Base-by-base conservation (phyloP, 1,140 invertebrate genomes). In the Aphaenogaster ashmeadi region DNA sequence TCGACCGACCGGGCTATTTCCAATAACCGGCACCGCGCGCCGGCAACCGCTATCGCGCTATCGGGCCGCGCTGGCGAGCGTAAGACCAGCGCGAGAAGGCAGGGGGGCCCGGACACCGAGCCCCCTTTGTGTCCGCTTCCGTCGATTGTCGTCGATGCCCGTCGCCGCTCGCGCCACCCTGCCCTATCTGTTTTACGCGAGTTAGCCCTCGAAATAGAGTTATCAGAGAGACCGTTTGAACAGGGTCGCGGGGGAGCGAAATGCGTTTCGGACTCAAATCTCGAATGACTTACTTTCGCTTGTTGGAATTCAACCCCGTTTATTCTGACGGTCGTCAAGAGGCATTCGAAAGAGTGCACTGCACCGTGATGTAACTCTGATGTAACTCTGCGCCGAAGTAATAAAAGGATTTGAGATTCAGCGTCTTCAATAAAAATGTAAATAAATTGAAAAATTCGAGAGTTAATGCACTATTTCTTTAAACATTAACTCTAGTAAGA, bases 1-100 rank as follows among this genome's bases (percentile, higher is more conserved):
- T 91, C 90, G 90, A 91, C 89, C 90, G 88, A 91, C 89, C 90
- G 88, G 87, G 89, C 87, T 91, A 91, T 91, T 91, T 91, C 90
- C 90, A 91, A 91, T 91, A 91, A 91, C 90, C 83, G 66, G 62
- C 80, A 81, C 18, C 38, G 44, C 41, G 80, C 75, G 67, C 56
- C 85, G 88, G 64, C 87, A 74, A 89, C 86, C 88, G 88, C 86
- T 90, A 90, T 90, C 89, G 85, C 89, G 88, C 54, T 58, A 83
- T 74, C 80, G 77, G 72, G 47, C 50, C 38, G 44, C 71, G 71
- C 27, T 47, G 47, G 72, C 79, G 54, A 89, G 78, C 50, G 54
- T 75, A 84, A 84, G 80, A 84, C 80, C 69, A 18, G 3, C 54
- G 80, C 80, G 80, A 62, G 69, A 74, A 18, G 69, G 15, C 52